Conservation (phyloP, 2,797 vertebrate genomes). For the Discoglossus pictus region DNA sequence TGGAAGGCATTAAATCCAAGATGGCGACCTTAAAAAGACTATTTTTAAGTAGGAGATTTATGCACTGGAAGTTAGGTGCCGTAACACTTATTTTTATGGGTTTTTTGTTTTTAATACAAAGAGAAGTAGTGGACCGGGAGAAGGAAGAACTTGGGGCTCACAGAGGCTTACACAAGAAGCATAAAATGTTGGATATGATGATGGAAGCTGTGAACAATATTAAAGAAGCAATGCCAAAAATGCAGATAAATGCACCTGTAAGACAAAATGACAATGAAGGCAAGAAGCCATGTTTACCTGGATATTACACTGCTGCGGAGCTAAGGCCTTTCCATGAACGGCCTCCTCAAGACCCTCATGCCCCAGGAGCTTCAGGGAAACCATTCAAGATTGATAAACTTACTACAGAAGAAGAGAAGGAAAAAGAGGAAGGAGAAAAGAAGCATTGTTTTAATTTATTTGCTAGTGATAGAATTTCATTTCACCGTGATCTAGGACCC, state of each 20-base stretch:
- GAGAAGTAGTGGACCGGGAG: constrained; percentile 85
- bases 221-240: constrained; percentile 90
- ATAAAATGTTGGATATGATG: constrained; percentile 86
- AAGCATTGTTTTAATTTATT: constrained; percentile 98
- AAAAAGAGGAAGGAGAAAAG: constrained; percentile 86
- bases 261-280: constrained; percentile 71
- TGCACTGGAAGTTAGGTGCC: constrained; percentile 84
- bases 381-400: constrained; percentile 81
- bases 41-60: constrained; percentile 77
- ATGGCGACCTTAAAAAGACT: constrained; percentile 84
- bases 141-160: constrained; percentile 83
- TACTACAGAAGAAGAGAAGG: constrained; percentile 82
- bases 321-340: constrained; percentile 84
- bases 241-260: constrained; percentile 93
- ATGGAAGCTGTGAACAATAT: constrained; percentile 95
- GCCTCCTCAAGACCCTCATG: constrained; percentile 82
- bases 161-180: constrained; percentile 79
- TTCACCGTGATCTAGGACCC: constrained; percentile 92
- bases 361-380: constrained; percentile 90
- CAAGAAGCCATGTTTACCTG: constrained; percentile 77
- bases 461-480: constrained; percentile 94
- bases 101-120: constrained; percentile 93
- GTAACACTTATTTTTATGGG: constrained; percentile 85
- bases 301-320: constrained; percentile 87
- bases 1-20: constrained; percentile 57